These are phyloP conservation scores for Hestina assimilis DNA, from an alignment of 1,140 invertebrate genomes.

Conservation along the genomic window DNA sequence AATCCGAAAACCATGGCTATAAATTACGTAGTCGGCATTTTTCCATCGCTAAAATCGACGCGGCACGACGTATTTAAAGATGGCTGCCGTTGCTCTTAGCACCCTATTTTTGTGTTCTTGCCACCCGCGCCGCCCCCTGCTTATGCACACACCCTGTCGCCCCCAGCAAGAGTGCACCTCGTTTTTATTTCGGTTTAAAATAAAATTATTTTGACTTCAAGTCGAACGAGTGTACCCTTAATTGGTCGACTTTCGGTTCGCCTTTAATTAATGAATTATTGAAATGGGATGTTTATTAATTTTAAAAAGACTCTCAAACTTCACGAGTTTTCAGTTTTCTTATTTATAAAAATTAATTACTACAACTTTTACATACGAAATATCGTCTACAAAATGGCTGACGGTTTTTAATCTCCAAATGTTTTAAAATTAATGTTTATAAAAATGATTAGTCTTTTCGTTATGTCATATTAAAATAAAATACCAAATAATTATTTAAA, in stretches of 20 bases:
- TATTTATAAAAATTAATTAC: background rate
- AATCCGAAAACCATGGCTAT: constrained; percentile 29
- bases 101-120: constrained; percentile 69
- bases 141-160: constrained; percentile 49
- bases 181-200: constrained; percentile 47
- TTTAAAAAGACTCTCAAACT: background rate
- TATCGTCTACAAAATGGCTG: no score
- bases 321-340: background rate
- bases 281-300: constrained; percentile 10
- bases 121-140: constrained; percentile 47
- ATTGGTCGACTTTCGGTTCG: constrained; percentile 36
- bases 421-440: no score
- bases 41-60: constrained; percentile 53
- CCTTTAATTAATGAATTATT: constrained; percentile 30
- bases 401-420: no score
- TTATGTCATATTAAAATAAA: no score
- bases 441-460: no score
- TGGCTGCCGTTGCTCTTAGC: constrained; percentile 60
- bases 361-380: no score
- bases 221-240: constrained; percentile 43
- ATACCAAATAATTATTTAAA: no score
- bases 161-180: constrained; percentile 49
- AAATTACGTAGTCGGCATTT: constrained; percentile 41
- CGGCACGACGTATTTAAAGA: constrained; percentile 51
- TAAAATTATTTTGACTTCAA: constrained; percentile 46